These are phyloP conservation scores for Spinus olivaceus DNA, from an alignment of 2,797 vertebrate genomes.

Conservation along the genomic window DNA sequence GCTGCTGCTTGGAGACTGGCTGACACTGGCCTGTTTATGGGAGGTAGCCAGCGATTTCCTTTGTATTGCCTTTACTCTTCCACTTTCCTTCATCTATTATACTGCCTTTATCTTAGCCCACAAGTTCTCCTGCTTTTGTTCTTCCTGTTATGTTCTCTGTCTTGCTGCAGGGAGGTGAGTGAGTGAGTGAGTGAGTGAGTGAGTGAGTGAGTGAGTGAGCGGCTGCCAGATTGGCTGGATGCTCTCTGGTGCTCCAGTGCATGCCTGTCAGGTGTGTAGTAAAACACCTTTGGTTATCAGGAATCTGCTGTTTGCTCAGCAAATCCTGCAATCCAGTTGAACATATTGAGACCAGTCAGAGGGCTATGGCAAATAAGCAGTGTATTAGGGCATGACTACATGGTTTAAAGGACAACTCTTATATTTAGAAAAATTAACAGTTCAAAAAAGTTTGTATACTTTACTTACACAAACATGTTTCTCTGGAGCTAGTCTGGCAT, in stretches of 20 bases:
- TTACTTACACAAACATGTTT: background rate
- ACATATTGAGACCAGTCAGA: background rate
- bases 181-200: background rate
- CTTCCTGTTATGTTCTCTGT: background rate
- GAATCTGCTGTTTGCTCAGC: background rate
- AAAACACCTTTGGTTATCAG: background rate
- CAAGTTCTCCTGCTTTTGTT: background rate
- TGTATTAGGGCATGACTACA: background rate
- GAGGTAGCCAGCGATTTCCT: background rate
- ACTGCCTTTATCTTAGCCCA: background rate
- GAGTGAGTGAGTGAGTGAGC: background rate
- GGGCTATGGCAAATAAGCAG: background rate
- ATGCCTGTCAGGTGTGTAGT: background rate
- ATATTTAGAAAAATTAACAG: background rate
- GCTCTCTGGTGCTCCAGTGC: background rate
- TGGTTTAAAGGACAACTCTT: background rate
- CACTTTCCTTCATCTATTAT: background rate
- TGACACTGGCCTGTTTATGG: background rate
- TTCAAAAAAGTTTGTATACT: background rate
- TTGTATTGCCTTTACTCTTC: background rate
- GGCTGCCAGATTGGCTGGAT: background rate
- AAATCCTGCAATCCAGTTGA: background rate
- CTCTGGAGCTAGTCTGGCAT: background rate
- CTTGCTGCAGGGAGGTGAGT: background rate
- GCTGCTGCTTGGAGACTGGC: background rate